Conservation (phyloP, 2,888 invertebrate species). For the Andrena hattorfiana region DNA sequence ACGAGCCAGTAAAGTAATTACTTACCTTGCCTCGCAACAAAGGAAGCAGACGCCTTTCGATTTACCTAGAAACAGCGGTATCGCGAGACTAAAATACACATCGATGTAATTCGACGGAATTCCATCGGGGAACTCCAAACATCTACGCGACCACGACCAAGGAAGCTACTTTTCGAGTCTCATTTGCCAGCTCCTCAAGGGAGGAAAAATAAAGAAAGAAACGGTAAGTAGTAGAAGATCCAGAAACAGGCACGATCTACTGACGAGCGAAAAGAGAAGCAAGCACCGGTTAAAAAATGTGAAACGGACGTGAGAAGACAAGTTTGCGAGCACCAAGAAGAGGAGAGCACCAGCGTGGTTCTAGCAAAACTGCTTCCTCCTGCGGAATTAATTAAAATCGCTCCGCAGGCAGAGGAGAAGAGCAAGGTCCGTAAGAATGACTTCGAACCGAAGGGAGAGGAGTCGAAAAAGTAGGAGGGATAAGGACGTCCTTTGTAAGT, state of each 20-base stretch:
- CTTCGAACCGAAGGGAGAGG: constrained; percentile 6
- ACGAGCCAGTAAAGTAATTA: constrained; percentile 26
- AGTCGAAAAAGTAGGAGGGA: constrained; percentile 24
- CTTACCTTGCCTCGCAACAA: constrained; percentile 1
- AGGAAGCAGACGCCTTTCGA: neutral
- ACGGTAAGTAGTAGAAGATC: neutral
- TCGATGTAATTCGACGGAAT: constrained; percentile 21
- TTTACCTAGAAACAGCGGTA: constrained; percentile 11
- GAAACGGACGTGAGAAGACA: constrained; percentile 30
- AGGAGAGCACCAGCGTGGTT: constrained; percentile 4
- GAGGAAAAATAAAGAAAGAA: neutral
- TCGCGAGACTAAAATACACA: neutral
- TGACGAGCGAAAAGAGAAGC: neutral
- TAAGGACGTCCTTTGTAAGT: constrained; percentile 41
- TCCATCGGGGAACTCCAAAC: constrained; percentile 14
- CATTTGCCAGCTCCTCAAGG: no score
- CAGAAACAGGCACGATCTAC: constrained; percentile 1
- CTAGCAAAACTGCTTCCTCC: constrained; percentile 38
- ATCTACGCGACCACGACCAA: constrained; percentile 19
- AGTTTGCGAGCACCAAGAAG: constrained; percentile 25
- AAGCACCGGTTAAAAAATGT: constrained; percentile 14
- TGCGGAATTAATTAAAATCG: constrained; percentile 72
- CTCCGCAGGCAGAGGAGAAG: constrained; percentile 26
- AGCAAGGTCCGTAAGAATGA: constrained; percentile 33
- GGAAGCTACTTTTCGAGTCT: neutral